Conservation (phyloP, 2,888 invertebrate species). For the Bimastos eiseni region DNA sequence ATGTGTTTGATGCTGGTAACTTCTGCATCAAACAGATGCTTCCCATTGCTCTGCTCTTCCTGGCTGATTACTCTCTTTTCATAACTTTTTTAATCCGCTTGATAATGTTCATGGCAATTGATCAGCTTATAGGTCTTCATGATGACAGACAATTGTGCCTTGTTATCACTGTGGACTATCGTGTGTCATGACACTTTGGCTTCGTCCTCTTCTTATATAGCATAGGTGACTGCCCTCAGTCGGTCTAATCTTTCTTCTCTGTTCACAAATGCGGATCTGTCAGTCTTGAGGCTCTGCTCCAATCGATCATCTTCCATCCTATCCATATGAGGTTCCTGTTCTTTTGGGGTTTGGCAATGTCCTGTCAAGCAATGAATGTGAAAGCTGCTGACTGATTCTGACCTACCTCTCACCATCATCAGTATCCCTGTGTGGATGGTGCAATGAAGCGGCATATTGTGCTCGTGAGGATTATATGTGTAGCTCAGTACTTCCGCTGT, state of each 20-base stretch:
- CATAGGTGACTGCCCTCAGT: neutral
- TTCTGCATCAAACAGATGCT: too few species aligned
- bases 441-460: neutral
- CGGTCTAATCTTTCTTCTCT: neutral
- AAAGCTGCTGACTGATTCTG: neutral
- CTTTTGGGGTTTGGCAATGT: neutral
- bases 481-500: neutral
- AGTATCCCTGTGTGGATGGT: neutral
- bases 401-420: neutral
- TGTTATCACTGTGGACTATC: neutral
- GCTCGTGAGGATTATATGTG: neutral
- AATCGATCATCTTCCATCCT: neutral
- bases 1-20: neutral
- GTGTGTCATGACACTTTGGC: neutral
- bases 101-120: neutral
- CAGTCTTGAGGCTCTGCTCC: neutral
- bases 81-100: neutral
- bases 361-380: neutral
- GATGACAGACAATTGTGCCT: neutral
- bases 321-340: neutral
- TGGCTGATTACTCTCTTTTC: neutral
- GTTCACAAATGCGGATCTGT: neutral
- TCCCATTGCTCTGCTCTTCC: neutral
- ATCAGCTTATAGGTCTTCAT: neutral
- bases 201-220: neutral